Conservation (phyloP, 2,113 vertebrate species). For the Alligator mississippiensis region DNA sequence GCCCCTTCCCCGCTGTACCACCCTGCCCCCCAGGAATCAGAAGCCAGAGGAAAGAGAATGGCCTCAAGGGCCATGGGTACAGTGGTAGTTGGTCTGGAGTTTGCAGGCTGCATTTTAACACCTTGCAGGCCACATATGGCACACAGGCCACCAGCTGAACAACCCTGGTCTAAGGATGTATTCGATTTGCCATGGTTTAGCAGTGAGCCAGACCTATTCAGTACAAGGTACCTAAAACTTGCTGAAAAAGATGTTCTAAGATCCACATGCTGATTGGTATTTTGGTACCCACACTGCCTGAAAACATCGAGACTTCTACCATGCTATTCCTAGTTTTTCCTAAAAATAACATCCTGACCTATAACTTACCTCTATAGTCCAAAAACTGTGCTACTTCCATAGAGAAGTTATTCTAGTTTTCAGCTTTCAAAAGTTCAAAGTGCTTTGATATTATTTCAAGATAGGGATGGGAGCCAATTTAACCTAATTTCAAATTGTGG, state of each 20-base stretch:
- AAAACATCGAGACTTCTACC: not conserved
- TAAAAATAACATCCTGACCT: not conserved
- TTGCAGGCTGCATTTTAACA: too few relatives aligned
- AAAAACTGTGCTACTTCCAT: not conserved
- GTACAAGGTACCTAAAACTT: not conserved
- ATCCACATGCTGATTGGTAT: not conserved
- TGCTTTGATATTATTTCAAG: slow-evolving; percentile 19
- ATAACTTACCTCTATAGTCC: not conserved
- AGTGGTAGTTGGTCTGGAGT: too few relatives aligned
- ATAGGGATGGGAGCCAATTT: slow-evolving; percentile 30
- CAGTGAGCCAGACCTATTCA: not conserved
- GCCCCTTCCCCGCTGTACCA: too few relatives aligned
- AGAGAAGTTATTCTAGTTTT: not conserved
- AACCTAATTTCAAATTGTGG: slow-evolving; percentile 39
- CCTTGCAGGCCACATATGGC: too few relatives aligned
- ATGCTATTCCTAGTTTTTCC: not conserved
- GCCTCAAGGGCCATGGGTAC: too few relatives aligned
- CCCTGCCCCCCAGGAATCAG: too few relatives aligned
- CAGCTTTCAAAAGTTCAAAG: slow-evolving; percentile 43
- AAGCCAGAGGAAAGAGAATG: too few relatives aligned
- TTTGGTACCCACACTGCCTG: not conserved
- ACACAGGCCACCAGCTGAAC: too few relatives aligned
- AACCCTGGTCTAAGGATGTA: not conserved
- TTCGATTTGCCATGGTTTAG: not conserved
- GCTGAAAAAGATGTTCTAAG: not conserved